These are phyloP conservation scores for Brenthis hecate DNA, from an alignment of 2,888 invertebrate genomes.

Conservation along the genomic window DNA sequence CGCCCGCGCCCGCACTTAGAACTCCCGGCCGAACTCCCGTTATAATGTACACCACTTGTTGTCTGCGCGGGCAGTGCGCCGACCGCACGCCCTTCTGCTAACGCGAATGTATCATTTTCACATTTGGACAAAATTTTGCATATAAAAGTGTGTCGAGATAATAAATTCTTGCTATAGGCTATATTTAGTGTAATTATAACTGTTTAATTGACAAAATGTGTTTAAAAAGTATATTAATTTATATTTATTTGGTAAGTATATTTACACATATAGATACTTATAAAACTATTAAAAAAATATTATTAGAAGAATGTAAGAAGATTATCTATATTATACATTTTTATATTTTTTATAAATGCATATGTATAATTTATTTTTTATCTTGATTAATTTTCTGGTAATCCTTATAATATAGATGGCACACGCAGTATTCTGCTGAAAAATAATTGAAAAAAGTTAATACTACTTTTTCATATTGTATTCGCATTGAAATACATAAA, in stretches of 20 bases:
- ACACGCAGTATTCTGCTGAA: no score
- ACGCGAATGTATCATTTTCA: slow-evolving; percentile 77
- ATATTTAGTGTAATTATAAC: slow-evolving; percentile 50
- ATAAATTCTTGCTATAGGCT: slow-evolving; percentile 45
- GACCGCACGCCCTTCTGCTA: slow-evolving; percentile 77
- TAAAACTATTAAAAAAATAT: slow-evolving; percentile 11
- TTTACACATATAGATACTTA: not conserved
- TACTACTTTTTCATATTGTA: no score
- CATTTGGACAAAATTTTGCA: slow-evolving; percentile 68
- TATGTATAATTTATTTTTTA: no score
- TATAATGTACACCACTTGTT: slow-evolving; percentile 77
- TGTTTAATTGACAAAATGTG: slow-evolving; percentile 65
- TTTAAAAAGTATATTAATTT: slow-evolving; percentile 60
- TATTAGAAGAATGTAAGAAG: no score
- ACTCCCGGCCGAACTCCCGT: slow-evolving; percentile 79
- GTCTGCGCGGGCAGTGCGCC: slow-evolving; percentile 78
- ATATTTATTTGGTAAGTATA: slow-evolving; percentile 67
- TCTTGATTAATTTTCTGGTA: no score
- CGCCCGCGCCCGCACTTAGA: slow-evolving; percentile 59
- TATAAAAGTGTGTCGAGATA: slow-evolving; percentile 59
- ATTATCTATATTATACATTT: slow-evolving; percentile 17
- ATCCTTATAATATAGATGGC: no score
- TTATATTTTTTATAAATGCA: no score
- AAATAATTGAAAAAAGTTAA: no score
- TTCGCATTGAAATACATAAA: no score